A percentile compares a stretch with the other conserved stretches of the same genome.
Evolutionary conservation across 2,888 invertebrate species (phyloP).

Genomic region (Drosophila barbarae): DNA sequence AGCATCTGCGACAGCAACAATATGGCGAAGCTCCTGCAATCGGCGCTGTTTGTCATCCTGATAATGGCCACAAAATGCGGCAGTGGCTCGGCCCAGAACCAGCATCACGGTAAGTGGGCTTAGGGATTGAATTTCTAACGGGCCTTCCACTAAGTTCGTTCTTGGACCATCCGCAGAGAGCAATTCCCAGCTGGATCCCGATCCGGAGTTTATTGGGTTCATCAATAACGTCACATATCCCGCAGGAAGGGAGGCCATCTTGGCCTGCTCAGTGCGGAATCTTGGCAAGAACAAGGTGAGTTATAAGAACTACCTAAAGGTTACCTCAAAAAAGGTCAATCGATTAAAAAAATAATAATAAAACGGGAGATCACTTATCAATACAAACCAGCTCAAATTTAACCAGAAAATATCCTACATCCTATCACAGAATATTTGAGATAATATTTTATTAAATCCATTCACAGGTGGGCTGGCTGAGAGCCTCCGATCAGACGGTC

Average conservation of each 20-base stretch:
- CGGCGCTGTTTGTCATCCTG: slow-evolving; percentile 70
- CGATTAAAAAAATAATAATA: too few species aligned
- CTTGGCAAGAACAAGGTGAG: slow-evolving; percentile 79
- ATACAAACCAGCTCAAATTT: too few species aligned
- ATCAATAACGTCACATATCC: slow-evolving; percentile 80
- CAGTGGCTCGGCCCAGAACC: slow-evolving; percentile 73
- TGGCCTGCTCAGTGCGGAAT: slow-evolving; percentile 79
- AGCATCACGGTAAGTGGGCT: slow-evolving; percentile 77
- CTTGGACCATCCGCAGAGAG: slow-evolving; percentile 53
- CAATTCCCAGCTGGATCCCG: slow-evolving; percentile 78
- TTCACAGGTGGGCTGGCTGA: slow-evolving; percentile 91
- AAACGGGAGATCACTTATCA: too few species aligned
- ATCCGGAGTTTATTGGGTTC: slow-evolving; percentile 79
- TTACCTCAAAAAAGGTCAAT: background rate
- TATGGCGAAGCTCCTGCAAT: slow-evolving; percentile 69
- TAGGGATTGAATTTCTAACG: slow-evolving; percentile 6
- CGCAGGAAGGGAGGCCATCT: slow-evolving; percentile 79
- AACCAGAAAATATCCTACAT: too few species aligned
- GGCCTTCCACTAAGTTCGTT: background rate
- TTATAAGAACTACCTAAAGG: background rate
- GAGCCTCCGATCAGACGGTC: slow-evolving; percentile 94
- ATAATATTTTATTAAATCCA: background rate
- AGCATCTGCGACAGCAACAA: slow-evolving; percentile 30
- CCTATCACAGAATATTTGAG: background rate
- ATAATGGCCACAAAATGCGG: slow-evolving; percentile 74